These are phyloP conservation scores for Galago senegalensis DNA, from an alignment of 2,797 vertebrate genomes.

Conservation along the genomic window DNA sequence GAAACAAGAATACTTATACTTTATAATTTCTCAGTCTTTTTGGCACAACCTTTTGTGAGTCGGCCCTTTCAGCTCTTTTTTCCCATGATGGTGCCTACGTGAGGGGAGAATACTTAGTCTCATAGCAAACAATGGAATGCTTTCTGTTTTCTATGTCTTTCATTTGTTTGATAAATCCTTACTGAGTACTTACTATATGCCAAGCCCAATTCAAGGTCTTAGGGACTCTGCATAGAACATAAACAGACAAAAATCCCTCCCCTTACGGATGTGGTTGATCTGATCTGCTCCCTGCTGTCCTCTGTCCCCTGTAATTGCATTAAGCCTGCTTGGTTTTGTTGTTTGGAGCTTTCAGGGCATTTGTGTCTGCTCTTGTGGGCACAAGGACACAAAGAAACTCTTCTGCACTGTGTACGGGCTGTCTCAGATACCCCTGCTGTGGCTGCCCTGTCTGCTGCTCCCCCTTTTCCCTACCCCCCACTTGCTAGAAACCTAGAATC, in stretches of 20 bases:
- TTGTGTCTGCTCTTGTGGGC: not conserved
- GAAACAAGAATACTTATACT: not conserved
- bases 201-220: not conserved
- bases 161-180: not conserved
- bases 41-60: not conserved
- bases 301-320: not conserved
- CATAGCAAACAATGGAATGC: not conserved
- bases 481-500: not conserved
- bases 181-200: not conserved
- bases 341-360: not conserved
- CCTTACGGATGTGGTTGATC: not conserved
- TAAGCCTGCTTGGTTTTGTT: not conserved
- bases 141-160: not conserved
- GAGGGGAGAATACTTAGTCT: not conserved
- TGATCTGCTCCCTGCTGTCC: not conserved
- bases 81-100: not conserved
- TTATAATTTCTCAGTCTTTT: not conserved
- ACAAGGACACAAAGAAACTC: not conserved
- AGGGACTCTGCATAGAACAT: not conserved
- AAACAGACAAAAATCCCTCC: not conserved
- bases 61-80: not conserved
- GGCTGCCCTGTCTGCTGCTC: not conserved
- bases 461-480: not conserved
- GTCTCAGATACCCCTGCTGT: no score
- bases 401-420: not conserved